phyloP scores from a whole-genome alignment of 2,113 vertebrate species.

The Halichoeres trimaculatus region DNA sequence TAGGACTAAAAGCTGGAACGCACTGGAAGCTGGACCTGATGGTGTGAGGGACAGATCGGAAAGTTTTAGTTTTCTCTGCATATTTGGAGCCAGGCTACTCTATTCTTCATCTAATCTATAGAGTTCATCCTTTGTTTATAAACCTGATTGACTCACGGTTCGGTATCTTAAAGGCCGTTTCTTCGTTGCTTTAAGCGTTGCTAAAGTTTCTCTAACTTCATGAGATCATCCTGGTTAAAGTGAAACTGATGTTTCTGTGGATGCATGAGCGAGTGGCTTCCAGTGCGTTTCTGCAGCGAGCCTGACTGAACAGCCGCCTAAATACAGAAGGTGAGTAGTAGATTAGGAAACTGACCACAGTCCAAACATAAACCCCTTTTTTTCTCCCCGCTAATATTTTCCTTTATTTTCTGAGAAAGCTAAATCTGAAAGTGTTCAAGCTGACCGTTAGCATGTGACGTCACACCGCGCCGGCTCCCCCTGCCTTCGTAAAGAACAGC shows the following conservation, averaged over 20 bases:
- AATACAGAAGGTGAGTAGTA: constrained; percentile 48
- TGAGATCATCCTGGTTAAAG: neutral
- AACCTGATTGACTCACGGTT: neutral
- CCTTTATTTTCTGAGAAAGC: constrained; percentile 68
- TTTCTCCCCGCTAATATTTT: constrained; percentile 20
- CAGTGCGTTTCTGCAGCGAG: constrained; percentile 66
- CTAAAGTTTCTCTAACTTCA: neutral
- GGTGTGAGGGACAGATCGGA: neutral
- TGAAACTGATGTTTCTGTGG: neutral
- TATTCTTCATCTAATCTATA: constrained; percentile 4
- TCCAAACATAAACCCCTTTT: constrained; percentile 62
- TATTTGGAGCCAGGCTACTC: constrained; percentile 16
- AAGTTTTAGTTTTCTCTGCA: neutral
- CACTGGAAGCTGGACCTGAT: constrained; percentile 54
- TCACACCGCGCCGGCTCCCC: neutral
- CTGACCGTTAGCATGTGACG: constrained; percentile 24
- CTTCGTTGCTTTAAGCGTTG: neutral
- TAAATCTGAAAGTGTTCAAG: constrained; percentile 62
- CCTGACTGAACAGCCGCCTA: constrained; percentile 35
- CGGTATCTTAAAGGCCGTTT: neutral
- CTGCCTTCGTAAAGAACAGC: constrained; percentile 47
- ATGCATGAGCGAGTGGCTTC: constrained; percentile 33
- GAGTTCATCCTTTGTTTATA: constrained; percentile 12
- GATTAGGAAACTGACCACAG: constrained; percentile 59
- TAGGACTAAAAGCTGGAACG: constrained; percentile 54